A percentile compares a stretch with the other conserved stretches of the same genome.
Conservation (phyloP, 1,140 invertebrate species). For the Acromyrmex charruanus region DNA sequence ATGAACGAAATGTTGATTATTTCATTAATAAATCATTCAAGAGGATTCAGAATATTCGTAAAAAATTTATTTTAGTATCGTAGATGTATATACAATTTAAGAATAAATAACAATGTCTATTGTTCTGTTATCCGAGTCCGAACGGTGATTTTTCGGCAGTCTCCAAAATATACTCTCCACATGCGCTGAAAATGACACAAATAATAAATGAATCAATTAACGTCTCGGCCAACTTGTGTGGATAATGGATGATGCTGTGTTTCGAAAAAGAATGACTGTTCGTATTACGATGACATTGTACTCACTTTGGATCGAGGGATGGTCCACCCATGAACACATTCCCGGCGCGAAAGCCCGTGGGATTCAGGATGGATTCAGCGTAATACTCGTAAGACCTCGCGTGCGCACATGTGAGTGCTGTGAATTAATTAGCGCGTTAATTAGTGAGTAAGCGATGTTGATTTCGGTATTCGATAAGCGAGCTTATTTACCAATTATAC, state of each 20-base stretch:
- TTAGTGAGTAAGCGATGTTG: slow-evolving; percentile 1
- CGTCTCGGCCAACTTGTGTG: neutral
- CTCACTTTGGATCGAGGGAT: slow-evolving; percentile 56
- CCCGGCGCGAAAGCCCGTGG: slow-evolving; percentile 50
- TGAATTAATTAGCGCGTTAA: slow-evolving; percentile 45
- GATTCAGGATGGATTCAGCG: slow-evolving; percentile 87
- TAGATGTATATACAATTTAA: neutral
- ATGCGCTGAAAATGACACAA: slow-evolving; percentile 48
- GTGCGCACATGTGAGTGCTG: slow-evolving; percentile 87
- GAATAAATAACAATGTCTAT: neutral
- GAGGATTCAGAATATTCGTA: neutral
- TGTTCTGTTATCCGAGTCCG: neutral
- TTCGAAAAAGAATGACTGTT: neutral
- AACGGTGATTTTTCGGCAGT: slow-evolving; percentile 49
- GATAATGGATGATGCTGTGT: neutral
- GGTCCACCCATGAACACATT: slow-evolving; percentile 69
- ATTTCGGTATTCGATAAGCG: neutral
- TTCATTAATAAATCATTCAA: too few relatives aligned
- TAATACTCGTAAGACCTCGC: slow-evolving; percentile 88
- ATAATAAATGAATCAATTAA: neutral
- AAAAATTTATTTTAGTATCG: slow-evolving; percentile 7
- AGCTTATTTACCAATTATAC: slow-evolving; percentile 24
- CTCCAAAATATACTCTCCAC: slow-evolving; percentile 26
- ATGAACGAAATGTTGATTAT: too few relatives aligned
- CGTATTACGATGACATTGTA: neutral